A percentile compares a stretch with the other conserved stretches of the same genome.
Evolutionary conservation across 37 sponge, comb jelly and placozoan species (phyloP).

Genomic region (Ephydatia muelleri): DNA sequence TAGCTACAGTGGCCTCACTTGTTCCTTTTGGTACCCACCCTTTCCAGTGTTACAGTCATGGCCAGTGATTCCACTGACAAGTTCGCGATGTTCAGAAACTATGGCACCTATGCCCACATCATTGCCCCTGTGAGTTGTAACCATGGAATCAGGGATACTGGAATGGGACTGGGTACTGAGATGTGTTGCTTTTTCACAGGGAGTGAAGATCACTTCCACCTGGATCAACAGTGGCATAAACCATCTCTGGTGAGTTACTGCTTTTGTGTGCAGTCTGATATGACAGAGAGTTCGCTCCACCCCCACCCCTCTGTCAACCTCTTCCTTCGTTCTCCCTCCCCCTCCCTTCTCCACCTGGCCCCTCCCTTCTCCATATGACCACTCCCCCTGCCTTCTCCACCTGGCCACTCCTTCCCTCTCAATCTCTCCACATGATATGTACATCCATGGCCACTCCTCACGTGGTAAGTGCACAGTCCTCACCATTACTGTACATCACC

Average conservation of each 20-base stretch:
- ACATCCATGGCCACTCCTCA: conserved; percentile 63
- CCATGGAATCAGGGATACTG: too few relatives aligned
- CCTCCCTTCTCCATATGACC: neutral
- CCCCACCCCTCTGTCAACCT: neutral
- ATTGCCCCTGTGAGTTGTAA: conserved; percentile 71
- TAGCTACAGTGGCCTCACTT: neutral
- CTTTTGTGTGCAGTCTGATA: neutral
- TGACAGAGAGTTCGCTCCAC: neutral
- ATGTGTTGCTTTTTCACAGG: conserved; percentile 11
- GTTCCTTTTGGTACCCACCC: neutral
- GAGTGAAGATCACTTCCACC: conserved; percentile 47
- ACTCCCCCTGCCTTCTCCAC: neutral
- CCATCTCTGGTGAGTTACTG: conserved; percentile 24
- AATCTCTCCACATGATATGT: neutral
- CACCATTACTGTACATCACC: too few relatives aligned
- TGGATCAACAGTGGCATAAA: conserved; percentile 7
- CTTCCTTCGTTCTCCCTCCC: neutral
- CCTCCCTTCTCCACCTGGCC: neutral
- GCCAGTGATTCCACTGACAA: conserved; percentile 51
- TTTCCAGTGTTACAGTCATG: conserved; percentile 49
- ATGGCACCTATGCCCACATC: conserved; percentile 73
- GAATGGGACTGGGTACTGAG: neutral
- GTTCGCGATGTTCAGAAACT: conserved; percentile 63
- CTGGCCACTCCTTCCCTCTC: neutral
- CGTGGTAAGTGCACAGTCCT: conserved; percentile 6